phyloP scores from a whole-genome alignment of 2,888 invertebrate genomes.

The Lamellibrachia satsuma region DNA sequence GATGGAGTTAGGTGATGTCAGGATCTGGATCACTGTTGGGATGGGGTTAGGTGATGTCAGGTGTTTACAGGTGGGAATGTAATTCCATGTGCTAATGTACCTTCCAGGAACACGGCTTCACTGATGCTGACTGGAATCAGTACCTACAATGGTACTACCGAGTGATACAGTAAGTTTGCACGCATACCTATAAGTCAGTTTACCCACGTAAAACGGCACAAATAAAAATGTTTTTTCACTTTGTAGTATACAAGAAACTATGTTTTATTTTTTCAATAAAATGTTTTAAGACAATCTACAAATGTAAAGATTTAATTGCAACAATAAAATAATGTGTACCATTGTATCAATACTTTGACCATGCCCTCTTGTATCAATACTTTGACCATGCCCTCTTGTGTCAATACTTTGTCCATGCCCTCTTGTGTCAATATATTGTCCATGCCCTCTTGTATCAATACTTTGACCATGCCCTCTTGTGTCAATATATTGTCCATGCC shows the following conservation, averaged over 20 bases:
- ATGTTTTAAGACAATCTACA: neutral
- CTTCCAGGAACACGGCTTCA: neutral
- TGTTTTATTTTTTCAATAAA: neutral
- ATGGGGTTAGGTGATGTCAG: neutral
- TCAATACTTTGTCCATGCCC: too few relatives aligned
- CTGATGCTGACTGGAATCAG: constrained; percentile 91
- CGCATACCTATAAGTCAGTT: neutral
- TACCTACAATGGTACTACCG: constrained; percentile 79
- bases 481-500: neutral
- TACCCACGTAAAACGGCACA: neutral
- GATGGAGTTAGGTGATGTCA: too few relatives aligned
- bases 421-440: too few relatives aligned
- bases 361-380: too few relatives aligned
- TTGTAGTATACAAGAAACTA: neutral
- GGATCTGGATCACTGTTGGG: neutral
- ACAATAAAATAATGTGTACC: too few relatives aligned
- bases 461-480: neutral
- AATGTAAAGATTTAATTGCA: too few relatives aligned
- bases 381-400: too few relatives aligned
- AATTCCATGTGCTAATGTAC: neutral
- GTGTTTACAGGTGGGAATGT: too few relatives aligned
- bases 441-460: too few relatives aligned
- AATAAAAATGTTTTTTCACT: neutral
- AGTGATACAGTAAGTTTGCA: constrained; percentile 69
- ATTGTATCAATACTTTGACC: too few relatives aligned